Percentiles rank a stretch among this genome's conserved stretches.
Conservation (phyloP, 2,113 vertebrate genomes). For the Dipodomys stephensi region DNA sequence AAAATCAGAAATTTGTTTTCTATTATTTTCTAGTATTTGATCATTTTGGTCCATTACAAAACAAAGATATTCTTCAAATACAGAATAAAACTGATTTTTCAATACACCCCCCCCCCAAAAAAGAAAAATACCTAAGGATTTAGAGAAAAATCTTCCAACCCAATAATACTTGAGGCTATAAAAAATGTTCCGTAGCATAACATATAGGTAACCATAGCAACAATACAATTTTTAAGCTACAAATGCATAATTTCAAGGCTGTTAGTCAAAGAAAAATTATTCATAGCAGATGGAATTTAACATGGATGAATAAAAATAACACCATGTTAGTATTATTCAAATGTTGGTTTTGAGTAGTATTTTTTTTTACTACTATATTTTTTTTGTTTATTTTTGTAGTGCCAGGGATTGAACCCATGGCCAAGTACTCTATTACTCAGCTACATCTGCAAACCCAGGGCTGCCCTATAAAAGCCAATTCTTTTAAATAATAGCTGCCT, state of each 20-base stretch:
- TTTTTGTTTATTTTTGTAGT: not conserved
- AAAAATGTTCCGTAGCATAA: conserved; percentile 73
- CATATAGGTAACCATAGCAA: conserved; percentile 79
- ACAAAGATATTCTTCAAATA: conserved; percentile 68
- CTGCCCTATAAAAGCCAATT: not conserved
- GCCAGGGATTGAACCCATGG: not conserved
- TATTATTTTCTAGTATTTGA: conserved; percentile 62
- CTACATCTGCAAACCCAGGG: not conserved
- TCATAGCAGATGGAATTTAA: conserved; percentile 48
- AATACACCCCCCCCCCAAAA: conserved; percentile 51
- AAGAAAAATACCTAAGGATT: conserved; percentile 72
- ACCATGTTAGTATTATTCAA: not conserved
- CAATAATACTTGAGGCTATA: conserved; percentile 69
- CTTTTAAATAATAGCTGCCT: not conserved
- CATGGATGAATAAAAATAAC: conserved; percentile 42
- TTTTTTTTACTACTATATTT: not conserved
- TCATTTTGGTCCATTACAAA: conserved; percentile 75
- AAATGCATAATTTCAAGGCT: conserved; percentile 70
- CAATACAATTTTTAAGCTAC: conserved; percentile 57
- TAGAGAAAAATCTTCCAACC: conserved; percentile 70
- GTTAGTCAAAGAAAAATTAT: conserved; percentile 70
- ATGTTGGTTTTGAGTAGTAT: too few species aligned
- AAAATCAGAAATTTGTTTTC: conserved; percentile 69
- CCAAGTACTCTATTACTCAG: not conserved
- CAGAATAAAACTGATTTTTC: conserved; percentile 51